These are phyloP conservation scores for Salmo trutta DNA, from an alignment of 2,797 vertebrate species.

Conservation along the genomic window DNA sequence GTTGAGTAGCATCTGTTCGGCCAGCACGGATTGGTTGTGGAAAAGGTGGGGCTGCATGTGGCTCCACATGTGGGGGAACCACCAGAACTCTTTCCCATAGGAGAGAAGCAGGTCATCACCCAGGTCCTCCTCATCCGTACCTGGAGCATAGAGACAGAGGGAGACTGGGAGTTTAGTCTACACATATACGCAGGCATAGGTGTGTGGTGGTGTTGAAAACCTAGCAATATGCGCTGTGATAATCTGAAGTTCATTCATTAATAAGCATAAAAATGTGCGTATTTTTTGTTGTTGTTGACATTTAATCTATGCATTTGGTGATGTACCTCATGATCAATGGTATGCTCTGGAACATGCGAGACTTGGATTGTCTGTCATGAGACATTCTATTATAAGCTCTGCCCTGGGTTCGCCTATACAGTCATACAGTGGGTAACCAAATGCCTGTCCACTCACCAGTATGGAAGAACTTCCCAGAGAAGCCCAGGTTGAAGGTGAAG, in stretches of 20 bases:
- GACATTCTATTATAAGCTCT: neutral
- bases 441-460: conserved; percentile 78
- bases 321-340: neutral
- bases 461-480: conserved; percentile 99
- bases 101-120: conserved; percentile 95
- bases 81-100: conserved; percentile 95
- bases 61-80: conserved; percentile 99
- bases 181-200: neutral
- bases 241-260: neutral
- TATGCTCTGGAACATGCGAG: neutral
- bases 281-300: too few species aligned
- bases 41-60: conserved; percentile 99
- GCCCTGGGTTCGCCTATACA: neutral
- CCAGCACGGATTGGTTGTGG: conserved; percentile 96
- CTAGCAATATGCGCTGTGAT: neutral
- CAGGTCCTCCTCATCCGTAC: conserved; percentile 94
- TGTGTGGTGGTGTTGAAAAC: neutral
- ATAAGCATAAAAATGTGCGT: neutral
- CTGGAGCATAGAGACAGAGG: conserved; percentile 60
- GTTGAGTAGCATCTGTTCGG: conserved; percentile 98
- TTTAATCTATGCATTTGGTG: too few species aligned
- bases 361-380: neutral
- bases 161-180: neutral
- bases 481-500: conserved; percentile 99
- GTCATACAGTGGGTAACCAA: neutral